Evolutionary conservation across 2,113 vertebrate species (phyloP), one percentile per base, ranked within the genome.

Genomic region (Haemorhous mexicanus): DNA sequence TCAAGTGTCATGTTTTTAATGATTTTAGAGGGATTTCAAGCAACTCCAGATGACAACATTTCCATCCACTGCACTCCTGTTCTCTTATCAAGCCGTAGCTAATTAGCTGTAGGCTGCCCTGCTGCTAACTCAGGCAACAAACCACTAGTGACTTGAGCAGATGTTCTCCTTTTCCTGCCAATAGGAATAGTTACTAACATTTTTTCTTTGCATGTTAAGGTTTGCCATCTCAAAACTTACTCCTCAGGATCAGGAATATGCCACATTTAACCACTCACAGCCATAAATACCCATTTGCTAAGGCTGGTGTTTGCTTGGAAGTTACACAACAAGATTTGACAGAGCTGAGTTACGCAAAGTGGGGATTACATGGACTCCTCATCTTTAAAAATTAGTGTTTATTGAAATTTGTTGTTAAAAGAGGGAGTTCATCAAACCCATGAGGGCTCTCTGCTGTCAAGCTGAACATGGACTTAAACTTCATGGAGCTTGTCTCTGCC

Each of bases 51-150:
- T 21, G 28, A 55, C 59, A 89, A 50, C 50, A 58, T 89, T 86
- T 91, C 80, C 84, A 63, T 52, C 41, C 67, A 56, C 64, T 87
- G 67, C 81, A 13, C 78, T 91, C 68, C 74, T 76, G 59, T 21
- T 88, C 76, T 84, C 44, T 69, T 47, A 78, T 46, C 43, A 91
- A 80, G 43, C 52, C 69, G 11, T 5, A 77, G 89, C 69, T 96
- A 82, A 95, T 95, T 93, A 94, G 93, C 90, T 97, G 75, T 68
- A 87, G 86, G 90, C 90, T 93, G 86, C 61, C 88, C 88, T 96
- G 83, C 92, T 96, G 95, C 86, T 94, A 96, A 86, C 77, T 90
- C 88, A 75, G 92, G 87, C 89, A 94, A 84, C 83, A 96, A 96
- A 96, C 93, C 90, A 93, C 90, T 88, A 16, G 12, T 96, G 94